Percentiles rank a stretch among this genome's conserved stretches.
Evolutionary conservation across 64 coral and sea anemone genomes (phyloP).

Genomic region (Acropora tenuis): DNA sequence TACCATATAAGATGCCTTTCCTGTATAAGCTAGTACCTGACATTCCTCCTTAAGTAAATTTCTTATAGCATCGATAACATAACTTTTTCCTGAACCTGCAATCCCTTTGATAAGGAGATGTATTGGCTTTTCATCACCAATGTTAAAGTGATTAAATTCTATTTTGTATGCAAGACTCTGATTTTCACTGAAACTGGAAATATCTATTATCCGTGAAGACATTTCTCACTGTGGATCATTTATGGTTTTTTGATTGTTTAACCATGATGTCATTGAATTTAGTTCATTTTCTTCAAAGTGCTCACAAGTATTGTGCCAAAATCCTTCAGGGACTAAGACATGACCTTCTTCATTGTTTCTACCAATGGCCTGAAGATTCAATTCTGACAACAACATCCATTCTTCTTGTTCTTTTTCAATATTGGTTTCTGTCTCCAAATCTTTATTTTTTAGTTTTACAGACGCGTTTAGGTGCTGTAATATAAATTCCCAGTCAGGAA

Average conservation of each 20-base stretch:
- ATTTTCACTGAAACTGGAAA: too few relatives aligned
- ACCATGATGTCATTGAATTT: neutral
- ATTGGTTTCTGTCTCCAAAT: neutral
- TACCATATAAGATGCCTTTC: too few relatives aligned
- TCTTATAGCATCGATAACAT: too few relatives aligned
- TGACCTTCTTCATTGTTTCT: neutral
- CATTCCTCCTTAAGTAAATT: too few relatives aligned
- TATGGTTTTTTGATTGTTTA: neutral
- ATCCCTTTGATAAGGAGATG: too few relatives aligned
- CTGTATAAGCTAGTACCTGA: too few relatives aligned
- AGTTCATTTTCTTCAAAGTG: neutral
- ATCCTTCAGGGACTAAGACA: neutral
- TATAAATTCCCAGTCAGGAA: slow-evolving; percentile 41
- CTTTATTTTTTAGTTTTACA: neutral
- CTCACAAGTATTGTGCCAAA: neutral
- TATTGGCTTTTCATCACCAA: too few relatives aligned
- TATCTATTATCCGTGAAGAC: too few relatives aligned
- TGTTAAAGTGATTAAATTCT: too few relatives aligned
- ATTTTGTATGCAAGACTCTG: too few relatives aligned
- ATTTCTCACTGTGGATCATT: too few relatives aligned
- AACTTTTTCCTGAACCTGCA: too few relatives aligned
- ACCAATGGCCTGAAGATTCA: neutral
- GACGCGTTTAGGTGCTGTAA: neutral
- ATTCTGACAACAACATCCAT: slow-evolving; percentile 45
- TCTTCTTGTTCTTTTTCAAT: slow-evolving; percentile 28